Evolutionary conservation across 2,888 invertebrate genomes (phyloP).

Genomic region (Acronicta leporina): DNA sequence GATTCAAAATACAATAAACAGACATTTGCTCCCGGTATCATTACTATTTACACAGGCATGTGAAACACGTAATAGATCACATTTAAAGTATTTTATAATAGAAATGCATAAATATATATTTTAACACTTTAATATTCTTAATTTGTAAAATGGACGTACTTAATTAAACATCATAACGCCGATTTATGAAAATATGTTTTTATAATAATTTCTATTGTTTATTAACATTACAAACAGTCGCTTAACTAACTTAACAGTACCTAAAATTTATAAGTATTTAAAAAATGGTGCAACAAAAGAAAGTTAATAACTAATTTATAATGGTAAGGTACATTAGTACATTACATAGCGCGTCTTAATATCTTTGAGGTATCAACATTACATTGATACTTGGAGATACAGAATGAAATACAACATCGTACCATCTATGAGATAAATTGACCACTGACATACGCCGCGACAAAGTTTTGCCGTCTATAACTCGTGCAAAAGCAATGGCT

Average conservation of each 20-base stretch:
- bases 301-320: slow-evolving; percentile 61
- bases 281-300: slow-evolving; percentile 61
- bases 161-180: slow-evolving; percentile 68
- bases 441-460: neutral
- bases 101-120: slow-evolving; percentile 78
- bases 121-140: slow-evolving; percentile 65
- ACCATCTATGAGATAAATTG: slow-evolving; percentile 38
- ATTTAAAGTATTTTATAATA: slow-evolving; percentile 63
- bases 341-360: slow-evolving; percentile 62
- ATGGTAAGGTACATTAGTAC: slow-evolving; percentile 65
- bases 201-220: slow-evolving; percentile 63
- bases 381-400: slow-evolving; percentile 60
- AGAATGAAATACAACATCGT: slow-evolving; percentile 55
- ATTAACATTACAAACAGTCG: slow-evolving; percentile 77
- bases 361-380: slow-evolving; percentile 54
- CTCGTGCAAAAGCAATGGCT: neutral
- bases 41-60: slow-evolving; percentile 75
- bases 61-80: slow-evolving; percentile 73
- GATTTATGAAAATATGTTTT: slow-evolving; percentile 79
- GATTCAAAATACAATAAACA: slow-evolving; percentile 80
- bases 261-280: slow-evolving; percentile 60
- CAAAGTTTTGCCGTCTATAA: neutral
- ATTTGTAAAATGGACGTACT: slow-evolving; percentile 83
- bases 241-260: slow-evolving; percentile 84
- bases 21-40: slow-evolving; percentile 78